Evolutionary conservation across 2,888 invertebrate genomes (phyloP).

Genomic region (Sphaerophoria rueppellii): DNA sequence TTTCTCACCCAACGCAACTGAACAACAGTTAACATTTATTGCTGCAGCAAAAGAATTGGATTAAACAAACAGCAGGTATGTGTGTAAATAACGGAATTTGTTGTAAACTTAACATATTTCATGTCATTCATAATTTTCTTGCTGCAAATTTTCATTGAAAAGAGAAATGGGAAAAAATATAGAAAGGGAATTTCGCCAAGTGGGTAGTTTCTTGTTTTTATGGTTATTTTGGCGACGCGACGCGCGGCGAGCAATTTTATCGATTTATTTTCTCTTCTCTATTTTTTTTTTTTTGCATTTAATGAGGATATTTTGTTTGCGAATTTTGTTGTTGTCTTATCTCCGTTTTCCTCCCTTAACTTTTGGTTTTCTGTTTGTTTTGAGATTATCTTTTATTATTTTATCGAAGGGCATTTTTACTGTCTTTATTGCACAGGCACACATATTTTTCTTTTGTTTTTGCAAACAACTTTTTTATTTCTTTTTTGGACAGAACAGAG

Average conservation of each 20-base stretch:
- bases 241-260: slow-evolving; percentile 33
- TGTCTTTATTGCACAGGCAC: slow-evolving; percentile 37
- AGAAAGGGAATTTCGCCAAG: slow-evolving; percentile 8
- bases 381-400: slow-evolving; percentile 38
- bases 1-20: neutral
- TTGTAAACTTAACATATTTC: slow-evolving; percentile 8
- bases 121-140: slow-evolving; percentile 19
- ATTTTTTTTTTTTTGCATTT: neutral
- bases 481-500: slow-evolving; percentile 8
- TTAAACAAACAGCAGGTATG: slow-evolving; percentile 25
- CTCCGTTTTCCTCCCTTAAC: slow-evolving; percentile 34
- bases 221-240: neutral
- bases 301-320: neutral
- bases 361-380: slow-evolving; percentile 24
- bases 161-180: neutral
- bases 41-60: slow-evolving; percentile 22
- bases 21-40: neutral
- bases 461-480: no score
- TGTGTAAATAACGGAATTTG: slow-evolving; percentile 51
- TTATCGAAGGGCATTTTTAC: slow-evolving; percentile 70
- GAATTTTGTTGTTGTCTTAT: slow-evolving; percentile 11
- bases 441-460: slow-evolving; percentile 20
- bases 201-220: slow-evolving; percentile 22
- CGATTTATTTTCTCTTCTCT: slow-evolving; percentile 60
- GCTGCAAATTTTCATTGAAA: neutral